These are phyloP conservation scores for Neuroscelio doddi DNA, from an alignment of 2,888 invertebrate genomes.

Conservation along the genomic window DNA sequence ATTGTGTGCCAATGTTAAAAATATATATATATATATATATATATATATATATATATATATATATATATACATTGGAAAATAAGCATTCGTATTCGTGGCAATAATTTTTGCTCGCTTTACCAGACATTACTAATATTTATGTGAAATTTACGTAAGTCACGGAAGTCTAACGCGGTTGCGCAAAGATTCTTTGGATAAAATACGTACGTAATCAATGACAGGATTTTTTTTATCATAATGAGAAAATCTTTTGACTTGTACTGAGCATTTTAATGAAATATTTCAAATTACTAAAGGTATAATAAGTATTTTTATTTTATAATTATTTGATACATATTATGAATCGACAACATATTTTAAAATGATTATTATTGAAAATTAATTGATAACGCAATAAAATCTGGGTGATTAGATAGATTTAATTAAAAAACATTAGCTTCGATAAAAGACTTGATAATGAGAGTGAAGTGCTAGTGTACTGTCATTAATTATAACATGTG, in stretches of 20 bases:
- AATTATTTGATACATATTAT: neutral
- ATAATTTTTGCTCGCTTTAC: neutral
- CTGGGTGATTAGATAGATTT: neutral
- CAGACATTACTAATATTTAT: slow-evolving; percentile 24
- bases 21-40: no score
- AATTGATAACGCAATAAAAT: neutral
- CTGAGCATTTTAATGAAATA: neutral
- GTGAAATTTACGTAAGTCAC: slow-evolving; percentile 47
- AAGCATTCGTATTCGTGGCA: no score
- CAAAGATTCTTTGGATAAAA: slow-evolving; percentile 45
- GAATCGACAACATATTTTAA: neutral
- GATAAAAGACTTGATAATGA: neutral
- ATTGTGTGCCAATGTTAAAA: no score
- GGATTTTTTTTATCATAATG: slow-evolving; percentile 42
- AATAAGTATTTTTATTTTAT: neutral
- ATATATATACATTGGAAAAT: no score
- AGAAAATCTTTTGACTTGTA: slow-evolving; percentile 32
- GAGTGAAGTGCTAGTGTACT: neutral
- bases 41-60: no score
- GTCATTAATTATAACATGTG: slow-evolving; percentile 6
- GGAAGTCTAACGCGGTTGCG: slow-evolving; percentile 45
- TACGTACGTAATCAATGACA: slow-evolving; percentile 40
- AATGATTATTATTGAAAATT: neutral
- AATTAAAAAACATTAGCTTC: neutral
- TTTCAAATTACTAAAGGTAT: neutral